Evolutionary conservation across 2,113 vertebrate genomes (phyloP).

Genomic region (Odocoileus hemionus): DNA sequence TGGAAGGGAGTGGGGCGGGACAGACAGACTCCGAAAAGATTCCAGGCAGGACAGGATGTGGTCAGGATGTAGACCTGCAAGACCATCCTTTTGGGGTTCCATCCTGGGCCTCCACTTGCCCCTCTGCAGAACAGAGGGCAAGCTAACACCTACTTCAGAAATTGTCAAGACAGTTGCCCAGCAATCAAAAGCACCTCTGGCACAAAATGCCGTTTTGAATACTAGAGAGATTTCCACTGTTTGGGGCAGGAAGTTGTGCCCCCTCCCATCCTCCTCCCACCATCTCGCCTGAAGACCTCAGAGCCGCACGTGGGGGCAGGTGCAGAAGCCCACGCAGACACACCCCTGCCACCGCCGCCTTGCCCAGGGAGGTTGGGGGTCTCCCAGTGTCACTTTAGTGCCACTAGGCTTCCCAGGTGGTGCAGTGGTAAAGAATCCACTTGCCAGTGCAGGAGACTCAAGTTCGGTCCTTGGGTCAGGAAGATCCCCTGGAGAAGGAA

Average conservation of each 20-base stretch:
- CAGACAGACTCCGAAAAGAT: not conserved
- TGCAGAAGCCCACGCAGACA: too few relatives aligned
- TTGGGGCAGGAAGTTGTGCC: not conserved
- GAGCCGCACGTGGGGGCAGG: rapidly evolving
- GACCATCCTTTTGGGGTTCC: rapidly evolving
- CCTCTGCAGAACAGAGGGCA: not conserved
- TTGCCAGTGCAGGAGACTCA: not conserved
- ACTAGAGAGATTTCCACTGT: not conserved
- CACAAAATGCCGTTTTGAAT: not conserved
- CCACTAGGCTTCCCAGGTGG: not conserved
- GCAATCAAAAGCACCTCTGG: not conserved
- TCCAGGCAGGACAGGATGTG: not conserved
- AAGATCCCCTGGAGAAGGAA: not conserved
- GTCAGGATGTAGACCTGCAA: not conserved
- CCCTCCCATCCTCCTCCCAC: not conserved
- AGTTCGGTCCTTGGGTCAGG: not conserved
- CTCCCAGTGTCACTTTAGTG: rapidly evolving
- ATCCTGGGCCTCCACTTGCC: rapidly evolving
- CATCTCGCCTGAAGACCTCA: not conserved
- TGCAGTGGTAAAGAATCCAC: not conserved
- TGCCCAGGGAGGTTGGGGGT: rapidly evolving
- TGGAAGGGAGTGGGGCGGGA: not conserved
- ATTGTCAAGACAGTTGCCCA: not conserved
- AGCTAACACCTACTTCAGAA: rapidly evolving
- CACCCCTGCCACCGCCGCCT: rapidly evolving